Conservation (phyloP, 1,140 invertebrate genomes). For the Listronotus bonariensis region DNA sequence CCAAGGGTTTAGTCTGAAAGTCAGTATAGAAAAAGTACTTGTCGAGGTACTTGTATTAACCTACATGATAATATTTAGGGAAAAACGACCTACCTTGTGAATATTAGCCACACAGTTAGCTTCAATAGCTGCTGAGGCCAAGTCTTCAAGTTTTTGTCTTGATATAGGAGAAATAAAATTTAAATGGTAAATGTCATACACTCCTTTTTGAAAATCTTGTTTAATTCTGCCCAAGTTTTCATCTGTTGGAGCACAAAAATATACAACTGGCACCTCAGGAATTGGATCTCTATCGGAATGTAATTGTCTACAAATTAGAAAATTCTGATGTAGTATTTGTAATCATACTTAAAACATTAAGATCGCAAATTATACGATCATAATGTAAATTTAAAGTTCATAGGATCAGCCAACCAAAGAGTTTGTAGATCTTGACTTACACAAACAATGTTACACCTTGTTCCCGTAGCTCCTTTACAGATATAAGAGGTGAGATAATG, state of each 20-base stretch:
- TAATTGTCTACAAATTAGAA: conserved; percentile 69
- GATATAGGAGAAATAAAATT: conserved; percentile 98
- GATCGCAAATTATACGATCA: too few species aligned
- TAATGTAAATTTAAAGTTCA: too few species aligned
- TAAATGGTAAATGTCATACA: conserved; percentile 95
- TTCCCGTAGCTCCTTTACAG: conserved; percentile 94
- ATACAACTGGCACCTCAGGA: conserved; percentile 97
- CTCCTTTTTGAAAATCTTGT: conserved; percentile 87
- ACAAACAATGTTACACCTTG: conserved; percentile 96
- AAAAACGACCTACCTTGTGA: conserved; percentile 70
- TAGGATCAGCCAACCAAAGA: not conserved
- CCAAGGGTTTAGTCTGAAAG: too few species aligned
- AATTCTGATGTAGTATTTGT: too few species aligned
- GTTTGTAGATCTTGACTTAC: conserved; percentile 62
- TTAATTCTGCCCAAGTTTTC: conserved; percentile 95
- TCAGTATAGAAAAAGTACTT: too few species aligned
- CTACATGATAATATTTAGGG: too few species aligned
- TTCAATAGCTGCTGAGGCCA: conserved; percentile 89
- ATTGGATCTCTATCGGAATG: conserved; percentile 95
- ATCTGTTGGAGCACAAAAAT: conserved; percentile 97
- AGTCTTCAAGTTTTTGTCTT: conserved; percentile 91
- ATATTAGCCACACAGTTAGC: conserved; percentile 87
- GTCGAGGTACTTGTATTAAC: too few species aligned
- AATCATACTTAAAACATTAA: too few species aligned
- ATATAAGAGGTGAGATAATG: conserved; percentile 96